These are phyloP conservation scores for Scatophagus argus DNA, from an alignment of 2,113 vertebrate genomes.

Conservation along the genomic window DNA sequence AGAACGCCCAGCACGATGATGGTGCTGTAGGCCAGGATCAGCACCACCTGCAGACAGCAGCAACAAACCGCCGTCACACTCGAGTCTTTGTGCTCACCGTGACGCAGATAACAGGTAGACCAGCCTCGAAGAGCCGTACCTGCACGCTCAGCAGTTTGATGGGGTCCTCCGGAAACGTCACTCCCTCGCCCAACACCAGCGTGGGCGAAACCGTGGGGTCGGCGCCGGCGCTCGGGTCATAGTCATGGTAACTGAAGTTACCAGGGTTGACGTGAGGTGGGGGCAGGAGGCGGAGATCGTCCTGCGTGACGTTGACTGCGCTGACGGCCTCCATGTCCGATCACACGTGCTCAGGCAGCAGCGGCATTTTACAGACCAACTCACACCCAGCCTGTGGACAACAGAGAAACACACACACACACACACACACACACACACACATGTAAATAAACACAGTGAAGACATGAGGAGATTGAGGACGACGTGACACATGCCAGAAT, in stretches of 20 bases:
- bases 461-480: too few species aligned
- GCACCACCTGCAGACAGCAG: constrained; percentile 77
- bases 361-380: constrained; percentile 34
- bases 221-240: neutral
- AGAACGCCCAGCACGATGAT: constrained; percentile 95
- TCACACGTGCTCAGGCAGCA: constrained; percentile 31
- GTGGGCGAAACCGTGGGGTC: constrained; percentile 34
- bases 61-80: neutral
- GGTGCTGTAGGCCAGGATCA: constrained; percentile 94
- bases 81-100: too few species aligned
- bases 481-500: too few species aligned
- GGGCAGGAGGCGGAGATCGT: constrained; percentile 24
- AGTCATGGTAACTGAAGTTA: constrained; percentile 37
- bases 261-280: neutral
- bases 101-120: too few species aligned
- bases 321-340: constrained; percentile 62
- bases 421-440: neutral
- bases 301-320: constrained; percentile 59
- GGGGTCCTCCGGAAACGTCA: constrained; percentile 86
- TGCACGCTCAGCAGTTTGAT: constrained; percentile 92
- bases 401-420: neutral
- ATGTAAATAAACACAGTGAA: too few species aligned
- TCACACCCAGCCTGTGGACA: constrained; percentile 12
- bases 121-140: too few species aligned
- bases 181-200: constrained; percentile 28